Evolutionary conservation across 2,797 vertebrate species (phyloP), one percentile per base, ranked within the genome.

Genomic region (Psittacula echo): DNA sequence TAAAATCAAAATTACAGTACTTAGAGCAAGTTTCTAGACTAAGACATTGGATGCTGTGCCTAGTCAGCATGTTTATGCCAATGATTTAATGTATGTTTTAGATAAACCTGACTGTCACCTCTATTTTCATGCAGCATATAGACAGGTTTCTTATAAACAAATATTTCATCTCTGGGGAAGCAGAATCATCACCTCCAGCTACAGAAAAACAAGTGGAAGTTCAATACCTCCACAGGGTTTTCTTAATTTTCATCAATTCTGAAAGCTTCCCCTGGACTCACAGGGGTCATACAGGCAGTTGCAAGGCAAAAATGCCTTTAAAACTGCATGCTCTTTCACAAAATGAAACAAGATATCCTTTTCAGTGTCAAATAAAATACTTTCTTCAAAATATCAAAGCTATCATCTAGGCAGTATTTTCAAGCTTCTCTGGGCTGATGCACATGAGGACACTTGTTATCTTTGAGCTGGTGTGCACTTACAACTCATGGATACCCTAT

Each of bases 1-100:
- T 95, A 65, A 94, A 97, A 94, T 61, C 54, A 80, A 71, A 93
- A 91, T 87, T 92, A 56, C 12, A 45, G 53, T 72, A 83, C 87
- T 94, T 72, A 53, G 48, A 68, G 41, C 47, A 65, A 70, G 62
- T 88, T 90, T 70, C 78, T 67, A 87, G 88, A 90, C 47, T 60
- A 76, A 89, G 74, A 76, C 89, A 72, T 70, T 37, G 5, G 29
- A 39, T 58, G 50, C 92, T 84, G 81, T 82, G 89, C 60, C 19
- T 4, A 74, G 60, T 75, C 83, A 94, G 88, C 85, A n/a, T 48
- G 26, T 45, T 68, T 34, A 17, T 85, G 61, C 22, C 82, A 74
- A 45, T 79, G 54, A 15, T 64, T 32, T 51, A 54, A 66, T 29
- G 13, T 51, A 23, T 10, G 27, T 39, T 4, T 41, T 37, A 47